These are phyloP conservation scores for Chaetura pelagica DNA, from an alignment of 2,113 vertebrate species.

Conservation along the genomic window DNA sequence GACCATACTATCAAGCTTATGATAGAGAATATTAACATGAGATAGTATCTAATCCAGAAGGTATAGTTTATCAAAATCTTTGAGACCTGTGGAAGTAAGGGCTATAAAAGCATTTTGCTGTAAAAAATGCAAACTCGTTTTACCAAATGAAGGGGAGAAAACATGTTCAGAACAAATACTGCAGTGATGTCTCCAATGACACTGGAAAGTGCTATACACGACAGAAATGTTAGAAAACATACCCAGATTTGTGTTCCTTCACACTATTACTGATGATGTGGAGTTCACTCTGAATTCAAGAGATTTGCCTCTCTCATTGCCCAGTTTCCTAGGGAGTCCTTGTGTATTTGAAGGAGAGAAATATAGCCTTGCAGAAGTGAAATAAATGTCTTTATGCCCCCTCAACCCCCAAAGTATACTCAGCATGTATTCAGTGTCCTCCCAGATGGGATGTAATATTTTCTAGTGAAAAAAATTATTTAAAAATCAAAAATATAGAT, in stretches of 20 bases:
- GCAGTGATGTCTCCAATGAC: fast-evolving
- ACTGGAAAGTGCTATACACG: neutral
- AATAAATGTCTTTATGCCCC: neutral
- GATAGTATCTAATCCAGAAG: neutral
- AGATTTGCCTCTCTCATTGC: neutral
- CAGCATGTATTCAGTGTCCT: neutral
- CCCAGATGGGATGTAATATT: neutral
- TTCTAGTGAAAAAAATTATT: neutral
- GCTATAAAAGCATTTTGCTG: neutral
- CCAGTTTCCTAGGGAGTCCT: fast-evolving
- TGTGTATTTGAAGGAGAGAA: neutral
- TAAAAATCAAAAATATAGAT: neutral
- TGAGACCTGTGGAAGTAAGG: neutral
- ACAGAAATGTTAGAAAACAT: neutral
- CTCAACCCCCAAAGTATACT: neutral
- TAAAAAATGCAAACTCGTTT: neutral
- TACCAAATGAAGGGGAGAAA: neutral
- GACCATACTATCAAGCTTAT: neutral
- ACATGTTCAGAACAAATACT: neutral
- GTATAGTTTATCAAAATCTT: neutral
- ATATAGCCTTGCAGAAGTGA: neutral
- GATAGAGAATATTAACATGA: neutral
- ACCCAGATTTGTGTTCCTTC: neutral
- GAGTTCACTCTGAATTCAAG: neutral
- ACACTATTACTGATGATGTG: neutral